Evolutionary conservation across 2,888 invertebrate species (phyloP).

Genomic region (Drosophila fulvimacula): DNA sequence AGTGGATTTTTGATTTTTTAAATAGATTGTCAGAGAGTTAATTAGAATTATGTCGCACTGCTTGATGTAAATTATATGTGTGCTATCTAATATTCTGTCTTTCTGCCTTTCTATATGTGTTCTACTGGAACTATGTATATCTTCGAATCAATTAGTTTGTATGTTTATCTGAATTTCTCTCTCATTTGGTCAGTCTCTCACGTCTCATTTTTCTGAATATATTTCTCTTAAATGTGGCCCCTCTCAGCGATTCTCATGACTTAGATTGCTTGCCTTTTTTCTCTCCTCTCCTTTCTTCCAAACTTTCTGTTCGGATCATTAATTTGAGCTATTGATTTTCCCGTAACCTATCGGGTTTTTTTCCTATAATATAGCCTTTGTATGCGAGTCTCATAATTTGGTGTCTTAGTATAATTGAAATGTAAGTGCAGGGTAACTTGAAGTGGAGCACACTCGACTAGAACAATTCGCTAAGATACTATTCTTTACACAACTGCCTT

Average conservation of each 20-base stretch:
- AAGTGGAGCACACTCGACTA: not conserved
- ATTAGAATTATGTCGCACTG: not conserved
- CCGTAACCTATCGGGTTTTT: too few relatives aligned
- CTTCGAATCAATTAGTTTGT: too few relatives aligned
- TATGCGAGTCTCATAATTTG: conserved; percentile 5
- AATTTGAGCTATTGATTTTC: too few relatives aligned
- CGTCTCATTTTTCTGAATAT: too few relatives aligned
- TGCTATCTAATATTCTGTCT: too few relatives aligned
- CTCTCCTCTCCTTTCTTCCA: not conserved
- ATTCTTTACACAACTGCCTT: conserved; percentile 17
- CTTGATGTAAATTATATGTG: not conserved
- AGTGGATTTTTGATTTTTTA: not conserved
- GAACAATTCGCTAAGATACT: conserved; percentile 6
- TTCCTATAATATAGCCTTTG: not conserved
- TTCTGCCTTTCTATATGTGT: too few relatives aligned
- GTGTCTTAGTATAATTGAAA: not conserved
- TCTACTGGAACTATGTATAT: too few relatives aligned
- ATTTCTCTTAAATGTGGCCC: not conserved
- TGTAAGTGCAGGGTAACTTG: not conserved
- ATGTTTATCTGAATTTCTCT: not conserved
- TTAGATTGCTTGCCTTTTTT: not conserved
- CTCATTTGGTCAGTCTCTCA: not conserved
- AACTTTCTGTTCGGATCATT: too few relatives aligned
- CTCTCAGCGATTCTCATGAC: not conserved
- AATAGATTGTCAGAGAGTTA: not conserved